Evolutionary conservation across 2,113 vertebrate species (phyloP), one percentile per base, ranked within the genome.

Genomic region (Chaetodon auriga): DNA sequence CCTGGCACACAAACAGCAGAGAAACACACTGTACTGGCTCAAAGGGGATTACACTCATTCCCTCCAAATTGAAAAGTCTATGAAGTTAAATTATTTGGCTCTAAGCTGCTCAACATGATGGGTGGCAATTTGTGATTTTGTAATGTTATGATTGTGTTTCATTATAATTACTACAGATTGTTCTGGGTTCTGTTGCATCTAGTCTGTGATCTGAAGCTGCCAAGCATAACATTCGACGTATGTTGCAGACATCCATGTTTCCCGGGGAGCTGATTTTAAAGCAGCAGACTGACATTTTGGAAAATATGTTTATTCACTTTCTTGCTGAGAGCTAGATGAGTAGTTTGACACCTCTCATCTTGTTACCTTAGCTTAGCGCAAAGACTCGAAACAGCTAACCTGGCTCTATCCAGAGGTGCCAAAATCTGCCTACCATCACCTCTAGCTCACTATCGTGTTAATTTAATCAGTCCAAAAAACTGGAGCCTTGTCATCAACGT

Each of bases 21-120:
- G 57, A 75, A 63, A 82, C 23, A n/a, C 65, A 53, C 60, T 69
- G 69, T 66, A 75, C 30, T 36, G 70, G 61, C 43, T 89, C 36
- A 78, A 15, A 58, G 10, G 65, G 72, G 79, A 82, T 88, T 75
- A 74, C 2, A 21, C 8, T 72, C 21, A 58, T 78, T 69, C 54
- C 78, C 45, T 81, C 23, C 25, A 51, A 72, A 82, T 63, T 62
- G 49, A 74, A 18, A 76, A 14, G 25, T 64, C 36, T n/a, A 57
- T 23, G 12, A 23, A 82, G 45, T 64, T 70, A 66, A 75, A 72
- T 80, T 45, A 65, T 62, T 53, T 8, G 21, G 19, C 43, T 62
- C 12, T 38, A 49, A 64, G 53, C 70, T 71, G 48, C 21, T 38
- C 62, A 75, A 41, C 72, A 82, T 58, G 55, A 84, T 75, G 18